phyloP scores from a whole-genome alignment of 2,797 vertebrate genomes.

The Lindbergichthys nudifrons region DNA sequence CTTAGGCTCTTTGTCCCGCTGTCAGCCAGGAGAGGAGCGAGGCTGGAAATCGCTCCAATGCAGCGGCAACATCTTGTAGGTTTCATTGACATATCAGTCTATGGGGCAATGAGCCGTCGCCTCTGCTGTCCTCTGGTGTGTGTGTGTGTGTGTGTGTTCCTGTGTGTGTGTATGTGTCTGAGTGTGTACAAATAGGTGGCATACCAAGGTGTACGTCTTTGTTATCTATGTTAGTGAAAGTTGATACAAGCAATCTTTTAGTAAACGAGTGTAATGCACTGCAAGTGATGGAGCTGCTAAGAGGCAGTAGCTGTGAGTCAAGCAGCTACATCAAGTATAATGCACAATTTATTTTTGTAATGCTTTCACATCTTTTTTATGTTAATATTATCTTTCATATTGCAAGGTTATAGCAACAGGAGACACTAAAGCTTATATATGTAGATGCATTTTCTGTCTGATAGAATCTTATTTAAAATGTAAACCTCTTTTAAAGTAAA shows the following conservation, averaged over 20 bases:
- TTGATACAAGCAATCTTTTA: constrained; percentile 3
- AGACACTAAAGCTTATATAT: neutral
- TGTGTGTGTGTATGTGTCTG: constrained; percentile 31
- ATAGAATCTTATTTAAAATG: neutral
- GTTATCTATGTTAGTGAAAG: constrained; percentile 26
- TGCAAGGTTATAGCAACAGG: neutral
- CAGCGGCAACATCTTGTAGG: constrained; percentile 80
- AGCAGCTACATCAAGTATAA: neutral
- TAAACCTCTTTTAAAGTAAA: neutral
- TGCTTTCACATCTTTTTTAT: neutral
- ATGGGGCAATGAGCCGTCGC: constrained; percentile 77
- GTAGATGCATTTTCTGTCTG: neutral
- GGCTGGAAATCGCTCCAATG: constrained; percentile 70
- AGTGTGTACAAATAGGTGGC: constrained; percentile 35
- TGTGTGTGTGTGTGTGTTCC: constrained; percentile 29
- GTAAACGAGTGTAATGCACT: constrained; percentile 6
- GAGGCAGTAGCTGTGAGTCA: neutral
- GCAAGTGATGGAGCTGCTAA: neutral
- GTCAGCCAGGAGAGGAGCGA: constrained; percentile 79
- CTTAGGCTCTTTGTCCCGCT: constrained; percentile 82
- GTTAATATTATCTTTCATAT: neutral
- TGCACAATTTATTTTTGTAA: neutral
- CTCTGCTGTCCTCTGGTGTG: constrained; percentile 55
- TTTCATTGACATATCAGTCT: constrained; percentile 83
- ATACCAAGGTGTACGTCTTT: constrained; percentile 22